A percentile compares a stretch with the other conserved stretches of the same genome.
These are phyloP conservation scores for Leptopilina drosophilae DNA, from an alignment of 2,888 invertebrate species.

Conservation along the genomic window DNA sequence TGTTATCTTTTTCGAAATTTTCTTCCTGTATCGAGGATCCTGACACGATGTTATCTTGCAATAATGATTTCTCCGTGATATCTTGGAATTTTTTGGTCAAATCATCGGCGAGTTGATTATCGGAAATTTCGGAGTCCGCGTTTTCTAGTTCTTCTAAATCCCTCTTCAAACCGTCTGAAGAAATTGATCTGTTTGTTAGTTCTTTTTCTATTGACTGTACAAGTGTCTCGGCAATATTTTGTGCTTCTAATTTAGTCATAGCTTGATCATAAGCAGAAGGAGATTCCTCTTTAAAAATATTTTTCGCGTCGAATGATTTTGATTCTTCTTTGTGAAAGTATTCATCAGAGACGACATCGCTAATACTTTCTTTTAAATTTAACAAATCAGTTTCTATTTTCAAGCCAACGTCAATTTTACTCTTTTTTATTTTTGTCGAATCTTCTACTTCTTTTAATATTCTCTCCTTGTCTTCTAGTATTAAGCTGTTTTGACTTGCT, in stretches of 20 bases:
- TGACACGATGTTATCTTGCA: constrained; percentile 13
- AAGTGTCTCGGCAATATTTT: constrained; percentile 69
- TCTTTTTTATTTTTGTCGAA: constrained; percentile 59
- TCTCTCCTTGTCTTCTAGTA: constrained; percentile 65
- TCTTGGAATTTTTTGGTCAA: constrained; percentile 69
- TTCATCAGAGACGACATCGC: constrained; percentile 47
- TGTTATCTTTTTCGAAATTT: constrained; percentile 60
- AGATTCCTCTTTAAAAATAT: constrained; percentile 50
- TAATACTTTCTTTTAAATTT: constrained; percentile 49
- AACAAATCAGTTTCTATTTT: constrained; percentile 64
- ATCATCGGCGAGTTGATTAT: constrained; percentile 70
- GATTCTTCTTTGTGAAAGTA: constrained; percentile 58
- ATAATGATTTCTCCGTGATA: constrained; percentile 61
- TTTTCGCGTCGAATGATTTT: constrained; percentile 58
- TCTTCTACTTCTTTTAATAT: constrained; percentile 62
- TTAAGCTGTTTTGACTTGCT: constrained; percentile 59
- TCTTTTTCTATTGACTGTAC: constrained; percentile 71
- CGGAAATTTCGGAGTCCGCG: constrained; percentile 60
- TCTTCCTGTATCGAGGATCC: constrained; percentile 57
- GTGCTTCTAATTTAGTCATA: constrained; percentile 59
- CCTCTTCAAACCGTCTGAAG: constrained; percentile 54
- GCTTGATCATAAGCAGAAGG: constrained; percentile 49
- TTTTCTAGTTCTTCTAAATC: constrained; percentile 43
- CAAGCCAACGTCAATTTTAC: constrained; percentile 64
- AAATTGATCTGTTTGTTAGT: constrained; percentile 64